A percentile compares a stretch with the other conserved stretches of the same genome.
Evolutionary conservation across 2,113 vertebrate species (phyloP).

Genomic region (Octodon degus): DNA sequence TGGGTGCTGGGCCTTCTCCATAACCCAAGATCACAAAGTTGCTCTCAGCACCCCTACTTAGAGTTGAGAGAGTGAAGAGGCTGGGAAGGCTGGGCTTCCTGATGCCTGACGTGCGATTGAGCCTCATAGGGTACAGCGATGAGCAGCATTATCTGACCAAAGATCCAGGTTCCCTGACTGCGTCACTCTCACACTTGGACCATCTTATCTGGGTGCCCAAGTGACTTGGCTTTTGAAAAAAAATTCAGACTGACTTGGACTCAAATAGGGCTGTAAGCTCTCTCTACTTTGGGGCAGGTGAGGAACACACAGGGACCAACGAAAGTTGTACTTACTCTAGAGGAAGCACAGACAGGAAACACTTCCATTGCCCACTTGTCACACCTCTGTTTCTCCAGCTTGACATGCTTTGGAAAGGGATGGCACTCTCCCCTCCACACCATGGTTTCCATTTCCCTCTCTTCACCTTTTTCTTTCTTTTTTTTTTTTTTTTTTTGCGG

Average conservation of each 20-base stretch:
- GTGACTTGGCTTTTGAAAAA: background rate
- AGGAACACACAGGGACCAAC: background rate
- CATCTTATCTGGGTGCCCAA: background rate
- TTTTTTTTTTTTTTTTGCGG: too few species aligned
- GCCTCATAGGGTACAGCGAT: background rate
- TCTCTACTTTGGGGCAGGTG: background rate
- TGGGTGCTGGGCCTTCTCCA: background rate
- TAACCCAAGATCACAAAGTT: background rate
- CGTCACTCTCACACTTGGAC: background rate
- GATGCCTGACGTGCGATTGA: too few species aligned
- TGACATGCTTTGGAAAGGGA: background rate
- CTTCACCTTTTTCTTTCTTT: background rate
- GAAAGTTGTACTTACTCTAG: background rate
- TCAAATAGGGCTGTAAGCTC: background rate
- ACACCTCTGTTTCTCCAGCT: background rate
- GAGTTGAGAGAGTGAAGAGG: background rate
- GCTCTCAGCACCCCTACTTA: rapidly evolving
- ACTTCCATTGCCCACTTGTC: rapidly evolving
- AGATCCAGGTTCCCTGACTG: background rate
- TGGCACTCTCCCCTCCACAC: background rate
- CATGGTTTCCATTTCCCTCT: background rate
- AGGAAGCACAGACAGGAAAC: rapidly evolving
- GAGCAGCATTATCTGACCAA: background rate
- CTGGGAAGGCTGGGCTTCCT: too few species aligned
- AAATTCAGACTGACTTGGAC: background rate